These are phyloP conservation scores for Cirrhinus mrigala DNA, from an alignment of 2,797 vertebrate genomes.

Conservation along the genomic window DNA sequence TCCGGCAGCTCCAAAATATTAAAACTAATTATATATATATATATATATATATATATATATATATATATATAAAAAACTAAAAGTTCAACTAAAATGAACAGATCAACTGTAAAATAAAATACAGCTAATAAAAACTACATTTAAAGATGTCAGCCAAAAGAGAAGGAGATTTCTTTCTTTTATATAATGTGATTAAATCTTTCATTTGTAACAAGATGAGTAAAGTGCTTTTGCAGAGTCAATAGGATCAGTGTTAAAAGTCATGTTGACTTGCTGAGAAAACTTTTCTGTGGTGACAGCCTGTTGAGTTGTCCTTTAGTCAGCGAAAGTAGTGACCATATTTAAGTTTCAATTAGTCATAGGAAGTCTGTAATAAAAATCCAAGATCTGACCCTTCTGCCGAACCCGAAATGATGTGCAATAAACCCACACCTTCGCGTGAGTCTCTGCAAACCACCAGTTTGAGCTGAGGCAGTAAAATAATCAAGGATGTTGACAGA, in stretches of 20 bases:
- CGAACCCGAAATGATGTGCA: conserved; percentile 32
- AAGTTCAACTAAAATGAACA: not conserved
- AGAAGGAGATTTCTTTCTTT: not conserved
- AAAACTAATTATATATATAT: too few relatives aligned
- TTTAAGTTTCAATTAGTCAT: conserved; percentile 44
- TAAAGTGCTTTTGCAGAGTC: not conserved
- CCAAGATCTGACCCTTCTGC: conserved; percentile 48
- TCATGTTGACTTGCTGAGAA: not conserved
- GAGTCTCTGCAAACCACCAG: conserved; percentile 43
- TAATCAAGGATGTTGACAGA: conserved; percentile 68
- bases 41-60: too few relatives aligned
- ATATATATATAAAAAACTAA: too few relatives aligned
- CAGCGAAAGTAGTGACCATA: not conserved
- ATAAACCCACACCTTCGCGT: conserved; percentile 55
- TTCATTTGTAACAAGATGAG: not conserved
- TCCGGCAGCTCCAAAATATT: not conserved
- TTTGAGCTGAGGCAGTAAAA: conserved; percentile 60
- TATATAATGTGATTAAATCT: conserved; percentile 2
- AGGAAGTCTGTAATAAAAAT: conserved; percentile 56
- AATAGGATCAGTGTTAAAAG: not conserved
- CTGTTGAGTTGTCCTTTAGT: conserved; percentile 18
- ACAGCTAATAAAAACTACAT: not conserved
- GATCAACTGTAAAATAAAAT: not conserved
- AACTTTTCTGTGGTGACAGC: not conserved
- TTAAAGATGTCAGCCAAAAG: not conserved